Evolutionary conservation across 2,888 invertebrate genomes (phyloP).

Genomic region (Mimas tiliae): DNA sequence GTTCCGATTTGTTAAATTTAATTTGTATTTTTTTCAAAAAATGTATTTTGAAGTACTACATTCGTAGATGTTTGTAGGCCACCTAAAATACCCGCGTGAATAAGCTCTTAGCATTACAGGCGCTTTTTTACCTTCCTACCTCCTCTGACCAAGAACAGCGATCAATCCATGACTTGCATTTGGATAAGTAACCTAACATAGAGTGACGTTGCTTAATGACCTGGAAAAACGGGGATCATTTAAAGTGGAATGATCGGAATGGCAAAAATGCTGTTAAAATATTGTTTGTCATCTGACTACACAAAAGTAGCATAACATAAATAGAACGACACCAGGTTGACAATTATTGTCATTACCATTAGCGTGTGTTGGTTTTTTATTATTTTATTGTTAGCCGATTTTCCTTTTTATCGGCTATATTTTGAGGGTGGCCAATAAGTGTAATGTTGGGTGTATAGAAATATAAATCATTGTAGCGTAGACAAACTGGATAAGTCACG

Average conservation of each 20-base stretch:
- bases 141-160: not conserved
- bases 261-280: not conserved
- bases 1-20: too few species aligned
- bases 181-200: not conserved
- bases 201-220: constrained; percentile 14
- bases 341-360: too few species aligned
- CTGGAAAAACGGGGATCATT: constrained; percentile 1
- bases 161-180: constrained; percentile 12
- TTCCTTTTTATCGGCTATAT: too few species aligned
- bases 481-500: too few species aligned
- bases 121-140: constrained; percentile 1
- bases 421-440: too few species aligned
- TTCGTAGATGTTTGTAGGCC: too few species aligned
- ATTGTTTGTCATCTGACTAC: not conserved
- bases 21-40: too few species aligned
- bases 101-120: not conserved
- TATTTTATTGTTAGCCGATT: too few species aligned
- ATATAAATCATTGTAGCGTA: too few species aligned
- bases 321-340: not conserved
- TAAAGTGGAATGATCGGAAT: not conserved
- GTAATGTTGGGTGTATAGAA: too few species aligned
- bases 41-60: too few species aligned
- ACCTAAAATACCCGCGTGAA: not conserved
- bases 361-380: too few species aligned
- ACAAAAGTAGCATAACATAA: not conserved